Base-by-base conservation (phyloP, 2,888 invertebrate genomes). In the Parnassius glacialis region DNA sequence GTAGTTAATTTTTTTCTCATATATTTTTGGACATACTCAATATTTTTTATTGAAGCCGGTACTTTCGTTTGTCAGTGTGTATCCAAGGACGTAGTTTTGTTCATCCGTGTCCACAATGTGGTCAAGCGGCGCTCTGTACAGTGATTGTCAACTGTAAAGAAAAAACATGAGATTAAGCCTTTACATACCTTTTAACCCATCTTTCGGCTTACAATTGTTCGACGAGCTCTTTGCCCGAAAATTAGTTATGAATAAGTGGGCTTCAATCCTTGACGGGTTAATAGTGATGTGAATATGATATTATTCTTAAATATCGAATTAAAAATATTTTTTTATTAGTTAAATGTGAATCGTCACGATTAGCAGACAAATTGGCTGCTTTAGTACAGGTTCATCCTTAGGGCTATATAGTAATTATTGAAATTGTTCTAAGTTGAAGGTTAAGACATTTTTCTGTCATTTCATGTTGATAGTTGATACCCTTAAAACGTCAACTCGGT, bases 201-300 rank as follows among this genome's bases (percentile, higher is more conserved):
- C 78, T 74, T 65, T 74, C 64, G 65, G 64, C 67, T 65, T 59
- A 70, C 70, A 78, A 79, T 79, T 82, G 80, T 81, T 72, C 74
- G 80, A 68, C 79, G 72, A 82, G 79, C 82, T 83, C 85, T 85
- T 81, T 72, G 72, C 62, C 65, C 62, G 65, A 75, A 84, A 84
- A 86, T 85, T 85, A 84, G 83, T 78, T 82, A 83, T 84, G 83
- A 85, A 87, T 87, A 87, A 87, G 84, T 87, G 80, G 82, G 83
- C 79, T 79, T 79, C 80, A 84, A 71, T 72, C 66, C 67, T 65
- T 68, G 69, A 72, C 72, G 76, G 65, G 72, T 68, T 72, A 66
- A 44, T 70, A 69, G 67, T 47, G 75, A 61, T 69, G 67, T 12
- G 13, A 47, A 60, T 52, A 59, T 34, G 34, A 34, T 34, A 7